Base-by-base conservation (phyloP, 2,113 vertebrate species). In the rat (Rattus norvegicus) region DNA sequence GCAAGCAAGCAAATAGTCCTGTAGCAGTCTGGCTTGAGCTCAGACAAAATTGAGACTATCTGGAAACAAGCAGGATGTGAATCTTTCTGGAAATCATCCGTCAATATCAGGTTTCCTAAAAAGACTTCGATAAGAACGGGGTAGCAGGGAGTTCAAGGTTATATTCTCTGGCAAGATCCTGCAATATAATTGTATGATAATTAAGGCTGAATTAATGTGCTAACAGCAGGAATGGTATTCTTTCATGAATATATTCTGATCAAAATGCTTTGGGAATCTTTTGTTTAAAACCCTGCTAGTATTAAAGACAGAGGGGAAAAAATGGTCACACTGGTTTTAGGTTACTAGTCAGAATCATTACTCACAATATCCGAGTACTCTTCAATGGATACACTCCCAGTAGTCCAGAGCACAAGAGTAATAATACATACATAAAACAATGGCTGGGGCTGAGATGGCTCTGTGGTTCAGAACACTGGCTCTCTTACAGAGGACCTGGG, bases 51-150 rank as follows among this genome's bases (percentile, higher is more conserved):
- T 7, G 2, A 79, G 63, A 91, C 0, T 54, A 77, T 72, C 19
- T 65, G 52, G 87, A 24, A 76, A 84, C 24, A 69, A 43, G 49
- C 28, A 28, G 24, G 26, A 20, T 75, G 30, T 36, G 0, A 79
- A 73, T 79, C 69, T 83, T 95, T 56, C 76, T 94, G 76, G 90
- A 94, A 94, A 80, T 93, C 88, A 28, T 20, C 63, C 70, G 63
- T 47, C 52, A 43, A 30, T 56, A 90, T 61, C 54, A 91, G 30
- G 70, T 73, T 36, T 93, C 83, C 0, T 75, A 67, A 77, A 17
- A 12, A 75, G 56, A n/a, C 19, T 95, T 83, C 26, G 14, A 28
- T 63, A 89, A 43, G 70, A 80, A 70, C 16, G 5, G 63, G 72
- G 63, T 47, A 19, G 84, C 69, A 39, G 76, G 75, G 72, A 80